Conservation (phyloP, 2,113 vertebrate genomes). For the Microtus montanus region DNA sequence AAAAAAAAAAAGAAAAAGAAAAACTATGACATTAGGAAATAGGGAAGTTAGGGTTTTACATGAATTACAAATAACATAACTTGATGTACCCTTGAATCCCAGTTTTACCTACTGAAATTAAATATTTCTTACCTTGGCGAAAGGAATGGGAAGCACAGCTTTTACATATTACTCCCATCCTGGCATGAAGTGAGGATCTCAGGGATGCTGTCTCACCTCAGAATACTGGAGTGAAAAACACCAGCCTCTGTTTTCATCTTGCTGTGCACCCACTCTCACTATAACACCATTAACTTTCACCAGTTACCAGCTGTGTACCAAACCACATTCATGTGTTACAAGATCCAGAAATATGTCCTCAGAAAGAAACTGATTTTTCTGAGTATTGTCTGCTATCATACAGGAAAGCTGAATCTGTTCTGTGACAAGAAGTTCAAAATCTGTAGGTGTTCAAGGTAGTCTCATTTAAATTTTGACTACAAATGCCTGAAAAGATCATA, state of each 20-base stretch:
- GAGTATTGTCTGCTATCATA: background rate
- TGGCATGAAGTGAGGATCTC: background rate
- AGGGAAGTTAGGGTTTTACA: background rate
- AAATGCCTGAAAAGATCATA: background rate
- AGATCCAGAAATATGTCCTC: background rate
- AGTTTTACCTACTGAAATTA: background rate
- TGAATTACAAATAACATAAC: background rate
- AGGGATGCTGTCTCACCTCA: background rate
- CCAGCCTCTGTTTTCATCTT: background rate
- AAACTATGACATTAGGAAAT: background rate
- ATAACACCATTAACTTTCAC: background rate
- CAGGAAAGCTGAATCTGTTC: background rate
- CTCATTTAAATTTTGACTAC: background rate
- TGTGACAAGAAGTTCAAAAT: background rate
- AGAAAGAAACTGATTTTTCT: background rate
- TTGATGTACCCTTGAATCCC: background rate
- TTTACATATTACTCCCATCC: background rate
- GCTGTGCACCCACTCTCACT: background rate
- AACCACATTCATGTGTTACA: background rate
- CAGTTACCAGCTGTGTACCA: background rate
- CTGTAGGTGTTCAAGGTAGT: background rate
- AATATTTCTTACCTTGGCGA: background rate
- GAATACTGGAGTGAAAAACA: constrained; percentile 4
- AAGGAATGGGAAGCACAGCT: background rate
- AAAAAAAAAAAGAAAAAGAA: background rate